Conservation (phyloP, 1,140 invertebrate genomes). For the Drosophila nigrodunni region DNA sequence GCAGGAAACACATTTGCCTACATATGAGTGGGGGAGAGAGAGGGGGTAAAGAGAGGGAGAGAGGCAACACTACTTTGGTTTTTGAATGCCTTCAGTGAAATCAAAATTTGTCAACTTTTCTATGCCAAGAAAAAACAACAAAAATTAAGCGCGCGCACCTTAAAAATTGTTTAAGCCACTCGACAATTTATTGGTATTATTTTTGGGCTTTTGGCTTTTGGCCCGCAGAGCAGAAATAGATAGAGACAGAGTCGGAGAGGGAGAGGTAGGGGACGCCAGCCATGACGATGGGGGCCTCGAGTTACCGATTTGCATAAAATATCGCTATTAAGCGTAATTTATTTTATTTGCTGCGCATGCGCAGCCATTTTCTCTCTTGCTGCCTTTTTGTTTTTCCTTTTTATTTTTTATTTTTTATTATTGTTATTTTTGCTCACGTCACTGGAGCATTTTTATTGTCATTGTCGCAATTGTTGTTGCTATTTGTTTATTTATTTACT, state of each 20-base stretch:
- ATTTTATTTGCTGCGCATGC: conserved; percentile 77
- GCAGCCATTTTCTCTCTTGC: conserved; percentile 60
- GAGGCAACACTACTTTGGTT: conserved; percentile 4
- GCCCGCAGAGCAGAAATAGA: conserved; percentile 3
- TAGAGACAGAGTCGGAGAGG: background rate
- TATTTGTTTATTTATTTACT: conserved; percentile 23
- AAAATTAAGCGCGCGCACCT: conserved; percentile 61
- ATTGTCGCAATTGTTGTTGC: conserved; percentile 14
- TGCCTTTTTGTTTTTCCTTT: conserved; percentile 3
- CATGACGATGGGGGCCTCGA: conserved; percentile 32
- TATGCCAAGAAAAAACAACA: conserved; percentile 53
- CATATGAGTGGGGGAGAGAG: conserved; percentile 10
- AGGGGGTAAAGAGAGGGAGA: background rate
- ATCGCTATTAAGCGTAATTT: conserved; percentile 75
- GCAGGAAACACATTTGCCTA: conserved; percentile 69
- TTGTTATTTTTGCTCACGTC: conserved; percentile 27
- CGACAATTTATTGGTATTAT: conserved; percentile 48
- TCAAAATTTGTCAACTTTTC: conserved; percentile 63
- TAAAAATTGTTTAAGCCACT: conserved; percentile 49
- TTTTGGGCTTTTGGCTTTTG: conserved; percentile 36
- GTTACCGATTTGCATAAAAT: conserved; percentile 73
- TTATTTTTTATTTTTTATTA: conserved; percentile 2
- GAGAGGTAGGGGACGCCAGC: background rate
- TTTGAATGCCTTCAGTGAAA: conserved; percentile 52
- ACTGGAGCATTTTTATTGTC: conserved; percentile 45